Evolutionary conservation across 2,797 vertebrate species (phyloP), one percentile per base, ranked within the genome.

Genomic region (Darevskia mixta): DNA sequence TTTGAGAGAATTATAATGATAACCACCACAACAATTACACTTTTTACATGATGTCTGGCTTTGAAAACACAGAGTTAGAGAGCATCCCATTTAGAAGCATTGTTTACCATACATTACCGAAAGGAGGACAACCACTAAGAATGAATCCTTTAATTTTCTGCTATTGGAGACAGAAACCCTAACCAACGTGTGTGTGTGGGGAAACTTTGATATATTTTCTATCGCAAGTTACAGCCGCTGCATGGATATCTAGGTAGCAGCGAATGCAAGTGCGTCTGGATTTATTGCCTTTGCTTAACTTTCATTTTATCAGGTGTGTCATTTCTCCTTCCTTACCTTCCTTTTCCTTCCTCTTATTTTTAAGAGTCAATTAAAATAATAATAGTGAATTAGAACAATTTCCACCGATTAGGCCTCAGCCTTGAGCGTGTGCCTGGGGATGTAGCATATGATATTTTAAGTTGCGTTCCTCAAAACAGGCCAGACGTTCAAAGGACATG

Each of bases 361-460:
- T 41, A 27, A 18, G 13, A 23, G 13, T 9, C 61, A 72, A 6
- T 11, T 71, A 71, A n/a, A n/a, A 32, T 35, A 72, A 15, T 32
- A 71, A n/a, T 32, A 72, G 4, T 72, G 32, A 15, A 72, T 72
- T 72, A n/a, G 23, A 72, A 41, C n/a, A 11, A 4, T 18, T 49
- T 20, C 0, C 27, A 35, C 1, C n/a, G 2, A 6, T 5, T 35
- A 83, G 79, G 85, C 73, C 73, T 0, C 38, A 49, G 49, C 66
- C 45, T 72, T 27, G 29, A 9, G 15, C 4, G 55, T 25, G 73
- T 10, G 18, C 8, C 4, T 15, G 10, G 11, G 8, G 71, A 41
- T 4, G 7, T 1, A 1, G 35, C 3, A 43, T 23, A 10, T 0
- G 41, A 66, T 10, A 2, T 55, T 32, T 23, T 4, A 25, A 0